Percentiles rank a stretch among this genome's conserved stretches.
Conservation (phyloP, 2,888 invertebrate genomes). For the Eilema griseolum region DNA sequence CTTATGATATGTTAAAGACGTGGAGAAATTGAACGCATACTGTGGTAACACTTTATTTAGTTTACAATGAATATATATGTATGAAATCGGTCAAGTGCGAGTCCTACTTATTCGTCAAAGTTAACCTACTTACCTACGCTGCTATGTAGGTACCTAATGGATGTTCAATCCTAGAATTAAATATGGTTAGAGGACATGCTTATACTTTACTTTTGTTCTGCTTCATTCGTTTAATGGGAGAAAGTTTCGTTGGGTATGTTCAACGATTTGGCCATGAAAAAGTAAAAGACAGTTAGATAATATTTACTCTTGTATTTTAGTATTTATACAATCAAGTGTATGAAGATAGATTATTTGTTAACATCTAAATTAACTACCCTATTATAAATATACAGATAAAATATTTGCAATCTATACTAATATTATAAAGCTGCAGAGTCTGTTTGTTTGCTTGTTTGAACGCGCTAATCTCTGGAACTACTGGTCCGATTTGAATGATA, state of each 20-base stretch:
- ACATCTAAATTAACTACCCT: too few relatives aligned
- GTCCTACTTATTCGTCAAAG: constrained; percentile 15
- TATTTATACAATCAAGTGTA: too few relatives aligned
- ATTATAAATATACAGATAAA: too few relatives aligned
- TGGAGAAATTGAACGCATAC: constrained; percentile 27
- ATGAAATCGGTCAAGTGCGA: constrained; percentile 38
- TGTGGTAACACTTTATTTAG: constrained; percentile 40
- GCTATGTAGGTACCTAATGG: constrained; percentile 9
- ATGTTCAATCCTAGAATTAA: constrained; percentile 10
- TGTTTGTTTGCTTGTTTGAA: too few relatives aligned
- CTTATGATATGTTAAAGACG: constrained; percentile 48
- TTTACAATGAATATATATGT: constrained; percentile 33
- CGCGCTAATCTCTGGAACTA: too few relatives aligned
- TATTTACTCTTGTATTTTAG: too few relatives aligned
- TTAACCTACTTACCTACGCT: constrained; percentile 19
- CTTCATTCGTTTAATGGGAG: background rate
- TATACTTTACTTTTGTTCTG: background rate
- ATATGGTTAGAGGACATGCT: background rate
- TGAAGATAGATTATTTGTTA: too few relatives aligned
- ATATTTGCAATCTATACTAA: too few relatives aligned
- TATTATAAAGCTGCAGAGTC: too few relatives aligned
- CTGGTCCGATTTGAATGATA: too few relatives aligned
- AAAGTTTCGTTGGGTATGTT: too few relatives aligned
- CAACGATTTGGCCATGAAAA: too few relatives aligned
- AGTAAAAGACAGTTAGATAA: background rate